Evolutionary conservation across 2,797 vertebrate species (phyloP), one percentile per base, ranked within the genome.

Genomic region (Scolopax rusticola): DNA sequence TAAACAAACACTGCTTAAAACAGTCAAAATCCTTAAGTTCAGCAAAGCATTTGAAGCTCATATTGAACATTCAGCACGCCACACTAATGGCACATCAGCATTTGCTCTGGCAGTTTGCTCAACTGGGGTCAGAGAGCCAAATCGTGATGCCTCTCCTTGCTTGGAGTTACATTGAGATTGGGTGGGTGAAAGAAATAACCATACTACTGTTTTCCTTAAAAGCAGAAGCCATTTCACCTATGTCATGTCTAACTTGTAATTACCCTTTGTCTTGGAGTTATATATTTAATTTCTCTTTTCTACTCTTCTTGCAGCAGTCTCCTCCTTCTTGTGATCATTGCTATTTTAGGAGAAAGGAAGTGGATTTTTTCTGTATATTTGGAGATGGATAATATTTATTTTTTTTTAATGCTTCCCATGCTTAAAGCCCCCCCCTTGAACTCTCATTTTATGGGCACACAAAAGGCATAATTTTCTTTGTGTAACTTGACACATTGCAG

Each of bases 381-480:
- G 89, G 56, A 93, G 45, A 89, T 16, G 6, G 47, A 96, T 74
- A 94, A 75, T n/a, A 80, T 64, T 75, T 15, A n/a, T 47, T 56
- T 59, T 40, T 36, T n/a, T 47, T 32, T 2, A 71, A 50, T 85
- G 74, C 40, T 97, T 95, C 86, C 95, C 85, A 82, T 94, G 89
- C 89, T 96, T 94, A 97, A 97, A 94, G 51, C 86, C 73, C 88
- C 88, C 93, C 87, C 97, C 36, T 36, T 88, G 95, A 97, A 97
- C 95, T 94, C 92, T 92, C 17, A 15, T 96, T 97, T 97, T 97
- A 94, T 95, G 97, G 96, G 96, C 95, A 97, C 32, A 89, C 82
- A 97, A 85, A 96, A 96, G 97, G 95, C 93, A 83, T 80, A 40
- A 91, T 96, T 95, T 96, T 97, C 95, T 98, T 96, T 97, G 77